Evolutionary conservation across 2,888 invertebrate species (phyloP), one percentile per base, ranked within the genome.

Genomic region (Cenopis cana): DNA sequence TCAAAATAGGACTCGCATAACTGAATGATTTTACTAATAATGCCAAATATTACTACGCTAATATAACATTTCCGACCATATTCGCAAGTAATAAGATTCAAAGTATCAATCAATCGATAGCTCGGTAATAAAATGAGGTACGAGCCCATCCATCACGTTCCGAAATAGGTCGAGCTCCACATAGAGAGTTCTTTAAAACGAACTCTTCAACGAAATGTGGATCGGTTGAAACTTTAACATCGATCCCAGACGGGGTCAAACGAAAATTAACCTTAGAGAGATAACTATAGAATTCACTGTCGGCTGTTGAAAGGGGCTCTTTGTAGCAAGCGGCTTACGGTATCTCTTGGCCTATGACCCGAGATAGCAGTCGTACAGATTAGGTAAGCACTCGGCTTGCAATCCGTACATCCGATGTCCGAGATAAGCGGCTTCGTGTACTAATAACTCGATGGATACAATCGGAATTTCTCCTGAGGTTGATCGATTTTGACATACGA

Each of bases 311-410:
- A 68, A 72, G 64, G 29, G 61, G 20, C 54, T 56, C 67, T 64
- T 67, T 74, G 68, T 70, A 74, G 73, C 74, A 75, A 73, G 76
- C 76, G 77, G 77, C 82, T 88, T 87, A 88, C 90, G 89, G 89
- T 89, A 89, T 89, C 87, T 82, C 64, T 75, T 88, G 87, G 89
- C 89, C 90, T 89, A 82, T 86, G 89, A 88, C 88, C 89, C 82
- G 76, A 85, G 89, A 89, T 88, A 89, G 83, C 78, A 82, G 81
- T 78, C 77, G 81, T 81, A 83, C 78, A 88, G 88, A 90, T 88
- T 88, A 89, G 82, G 83, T 81, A 82, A 83, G 84, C 82, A 81
- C 80, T 82, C 69, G 66, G 62, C 59, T 54, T 79, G 79, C 80
- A 81, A 80, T 81, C 81, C 77, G 81, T 82, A 82, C 82, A 84